A percentile compares a stretch with the other conserved stretches of the same genome.
Conservation (phyloP, 2,797 vertebrate genomes). For the Periophthalmus magnuspinnatus region DNA sequence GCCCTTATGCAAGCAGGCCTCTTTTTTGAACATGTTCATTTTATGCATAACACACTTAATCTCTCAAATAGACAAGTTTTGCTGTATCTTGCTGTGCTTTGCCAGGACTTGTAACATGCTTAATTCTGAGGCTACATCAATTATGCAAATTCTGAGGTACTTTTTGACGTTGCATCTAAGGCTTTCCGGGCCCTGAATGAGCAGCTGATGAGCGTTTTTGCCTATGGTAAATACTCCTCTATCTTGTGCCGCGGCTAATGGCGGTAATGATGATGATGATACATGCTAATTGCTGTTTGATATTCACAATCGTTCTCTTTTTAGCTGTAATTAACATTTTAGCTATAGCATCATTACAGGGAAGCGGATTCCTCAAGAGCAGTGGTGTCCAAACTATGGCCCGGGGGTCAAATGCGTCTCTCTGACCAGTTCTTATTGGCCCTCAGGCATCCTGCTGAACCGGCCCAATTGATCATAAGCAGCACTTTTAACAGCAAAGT, state of each 20-base stretch:
- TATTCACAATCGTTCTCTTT: conserved; percentile 75
- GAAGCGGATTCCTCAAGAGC: conserved; percentile 37
- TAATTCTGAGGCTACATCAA: conserved; percentile 57
- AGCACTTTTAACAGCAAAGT: no score
- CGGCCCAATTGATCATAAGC: no score
- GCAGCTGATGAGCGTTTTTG: conserved; percentile 65
- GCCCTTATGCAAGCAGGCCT: not conserved
- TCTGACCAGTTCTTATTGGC: no score
- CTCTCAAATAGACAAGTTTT: conserved; percentile 21
- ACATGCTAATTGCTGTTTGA: conserved; percentile 77
- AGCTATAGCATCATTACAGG: conserved; percentile 63
- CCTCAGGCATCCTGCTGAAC: no score
- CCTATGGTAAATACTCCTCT: conserved; percentile 71
- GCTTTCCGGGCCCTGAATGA: conserved; percentile 57
- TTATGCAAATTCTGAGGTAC: conserved; percentile 53
- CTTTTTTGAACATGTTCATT: not conserved
- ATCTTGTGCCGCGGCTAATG: conserved; percentile 68
- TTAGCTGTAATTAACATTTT: conserved; percentile 75
- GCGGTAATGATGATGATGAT: conserved; percentile 77
- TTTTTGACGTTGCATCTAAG: conserved; percentile 37
- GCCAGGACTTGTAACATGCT: conserved; percentile 28
- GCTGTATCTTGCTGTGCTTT: conserved; percentile 23
- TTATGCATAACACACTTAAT: not conserved
- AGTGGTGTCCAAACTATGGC: no score
- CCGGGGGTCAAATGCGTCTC: no score